These are phyloP conservation scores for Delichon dasypus DNA, from an alignment of 2,797 vertebrate species.

Conservation along the genomic window DNA sequence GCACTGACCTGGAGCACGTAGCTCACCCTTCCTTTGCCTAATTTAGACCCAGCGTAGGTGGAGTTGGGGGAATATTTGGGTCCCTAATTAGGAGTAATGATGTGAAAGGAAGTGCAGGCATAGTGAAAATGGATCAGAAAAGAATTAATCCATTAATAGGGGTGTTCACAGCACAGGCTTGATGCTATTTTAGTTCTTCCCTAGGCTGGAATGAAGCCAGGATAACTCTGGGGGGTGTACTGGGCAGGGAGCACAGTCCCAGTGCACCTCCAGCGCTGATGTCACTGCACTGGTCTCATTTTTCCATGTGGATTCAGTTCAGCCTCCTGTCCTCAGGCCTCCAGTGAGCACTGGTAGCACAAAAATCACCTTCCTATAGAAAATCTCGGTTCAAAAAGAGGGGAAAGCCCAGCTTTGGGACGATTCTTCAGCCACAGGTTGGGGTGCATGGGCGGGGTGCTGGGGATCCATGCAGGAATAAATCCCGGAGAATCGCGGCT, in stretches of 20 bases:
- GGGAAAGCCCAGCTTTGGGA: neutral
- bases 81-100: neutral
- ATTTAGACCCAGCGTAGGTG: slow-evolving; percentile 12
- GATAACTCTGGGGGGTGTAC: neutral
- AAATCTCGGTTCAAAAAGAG: neutral
- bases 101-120: slow-evolving; percentile 38
- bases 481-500: accelerated
- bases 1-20: slow-evolving; percentile 28
- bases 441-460: accelerated
- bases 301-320: neutral
- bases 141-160: neutral
- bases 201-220: neutral
- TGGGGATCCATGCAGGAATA: neutral
- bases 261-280: neutral
- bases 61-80: neutral
- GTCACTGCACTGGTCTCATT: neutral
- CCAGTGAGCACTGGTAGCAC: neutral
- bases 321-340: neutral
- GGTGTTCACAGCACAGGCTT: neutral
- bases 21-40: neutral
- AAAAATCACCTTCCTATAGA: neutral
- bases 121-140: slow-evolving; percentile 33
- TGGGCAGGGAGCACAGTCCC: neutral
- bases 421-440: too few species aligned
- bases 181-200: neutral